Evolutionary conservation across 2,888 invertebrate genomes (phyloP), one percentile per base, ranked within the genome.

Genomic region (Xanthia icteritia): DNA sequence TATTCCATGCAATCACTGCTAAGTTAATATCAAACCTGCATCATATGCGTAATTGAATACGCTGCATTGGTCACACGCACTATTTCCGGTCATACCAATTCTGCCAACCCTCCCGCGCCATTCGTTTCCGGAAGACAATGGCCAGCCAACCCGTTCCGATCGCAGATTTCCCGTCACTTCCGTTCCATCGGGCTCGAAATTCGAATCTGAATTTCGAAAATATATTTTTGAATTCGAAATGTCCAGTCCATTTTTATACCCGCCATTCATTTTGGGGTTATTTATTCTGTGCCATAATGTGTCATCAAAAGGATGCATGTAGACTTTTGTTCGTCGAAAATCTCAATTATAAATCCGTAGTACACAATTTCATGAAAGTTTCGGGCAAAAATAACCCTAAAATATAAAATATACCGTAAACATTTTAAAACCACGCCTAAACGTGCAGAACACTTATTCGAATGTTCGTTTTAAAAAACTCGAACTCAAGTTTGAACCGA

Each of bases 111-210:
- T 92, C 93, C 89, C 91, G 92, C 92, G 91, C 93, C 92, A 91
- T 93, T 93, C 92, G 92, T 93, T 94, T 96, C 96, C 96, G 96
- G 95, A 92, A 94, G 95, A 96, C 96, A 96, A 96, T 94, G 93
- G 93, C 92, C 87, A 89, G 86, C 93, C 93, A 91, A 89, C 93
- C 93, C 92, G 92, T 91, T 94, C 95, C 95, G 94, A 94, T 94
- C 92, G 90, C 90, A 93, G 93, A 93, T 94, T 95, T 94, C 93
- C 86, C 83, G 85, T 77, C 83, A 84, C 89, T 85, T 88, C 92
- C 89, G 88, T 89, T 91, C 91, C 90, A 92, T 91, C 89, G 88
- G 83, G 82, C 84, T 90, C 85, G 86, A 89, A 89, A 90, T 84
- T 84, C 79, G 85, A 86, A 84, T 87, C 82, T 82, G 88, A 91